Evolutionary conservation across 1,140 invertebrate genomes (phyloP).

Genomic region (Drosophila pallidifrons): DNA sequence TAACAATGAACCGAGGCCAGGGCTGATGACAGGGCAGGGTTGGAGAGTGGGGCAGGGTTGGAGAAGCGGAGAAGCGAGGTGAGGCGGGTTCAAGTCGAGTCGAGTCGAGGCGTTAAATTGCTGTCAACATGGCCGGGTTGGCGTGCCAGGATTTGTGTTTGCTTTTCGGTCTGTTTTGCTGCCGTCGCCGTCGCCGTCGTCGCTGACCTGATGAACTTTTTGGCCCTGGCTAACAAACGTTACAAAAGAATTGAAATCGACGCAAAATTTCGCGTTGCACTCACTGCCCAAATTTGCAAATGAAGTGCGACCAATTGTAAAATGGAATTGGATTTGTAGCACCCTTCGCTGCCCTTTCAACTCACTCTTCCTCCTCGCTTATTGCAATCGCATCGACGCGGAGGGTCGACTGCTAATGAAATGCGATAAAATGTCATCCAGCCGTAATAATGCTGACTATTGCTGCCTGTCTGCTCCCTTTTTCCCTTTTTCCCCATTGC

Average conservation of each 20-base stretch:
- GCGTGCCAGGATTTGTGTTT: constrained; percentile 13
- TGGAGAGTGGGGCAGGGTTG: not conserved
- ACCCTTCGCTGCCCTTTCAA: too few relatives aligned
- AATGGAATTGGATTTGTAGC: constrained; percentile 57
- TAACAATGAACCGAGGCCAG: constrained; percentile 14
- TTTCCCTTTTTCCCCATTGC: not conserved
- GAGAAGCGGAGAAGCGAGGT: not conserved
- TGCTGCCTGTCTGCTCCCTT: not conserved
- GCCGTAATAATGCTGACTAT: constrained; percentile 54
- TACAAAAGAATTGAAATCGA: constrained; percentile 31
- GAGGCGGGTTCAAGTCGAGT: not conserved
- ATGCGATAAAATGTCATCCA: constrained; percentile 72
- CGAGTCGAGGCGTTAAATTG: constrained; percentile 25
- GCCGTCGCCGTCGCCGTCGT: not conserved
- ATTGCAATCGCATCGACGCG: not conserved
- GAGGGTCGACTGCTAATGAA: constrained; percentile 63
- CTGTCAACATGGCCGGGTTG: constrained; percentile 33
- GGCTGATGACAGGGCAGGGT: not conserved
- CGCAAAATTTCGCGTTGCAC: constrained; percentile 10
- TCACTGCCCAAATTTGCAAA: constrained; percentile 50
- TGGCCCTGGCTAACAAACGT: constrained; percentile 11
- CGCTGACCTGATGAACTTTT: constrained; percentile 29
- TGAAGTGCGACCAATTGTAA: constrained; percentile 66
- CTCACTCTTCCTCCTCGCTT: not conserved
- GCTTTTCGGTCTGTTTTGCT: constrained; percentile 1